Percentiles rank a stretch among this genome's conserved stretches.
Conservation (phyloP, 2,113 vertebrate species). For the Agelaius tricolor region DNA sequence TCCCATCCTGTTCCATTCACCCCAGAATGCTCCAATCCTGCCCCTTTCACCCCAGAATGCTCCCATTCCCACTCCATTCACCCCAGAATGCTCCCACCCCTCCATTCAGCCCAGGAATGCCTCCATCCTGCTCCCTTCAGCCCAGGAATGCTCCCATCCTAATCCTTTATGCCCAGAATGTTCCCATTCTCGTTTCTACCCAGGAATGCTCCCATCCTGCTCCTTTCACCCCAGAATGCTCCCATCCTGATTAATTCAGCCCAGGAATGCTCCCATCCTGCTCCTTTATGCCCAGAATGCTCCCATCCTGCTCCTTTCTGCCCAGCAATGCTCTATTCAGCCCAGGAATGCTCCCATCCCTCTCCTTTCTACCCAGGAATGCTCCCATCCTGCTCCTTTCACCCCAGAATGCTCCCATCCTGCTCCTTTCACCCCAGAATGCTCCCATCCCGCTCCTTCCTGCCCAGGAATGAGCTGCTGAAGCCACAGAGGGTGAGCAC, state of each 20-base stretch:
- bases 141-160: not conserved
- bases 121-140: not conserved
- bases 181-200: not conserved
- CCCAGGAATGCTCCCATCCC: too few relatives aligned
- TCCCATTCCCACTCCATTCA: accelerated
- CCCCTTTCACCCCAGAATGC: not conserved
- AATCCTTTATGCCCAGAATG: too few relatives aligned
- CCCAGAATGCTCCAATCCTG: not conserved
- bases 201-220: not conserved
- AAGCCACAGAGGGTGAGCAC: not conserved
- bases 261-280: not conserved
- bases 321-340: too few relatives aligned
- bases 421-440: not conserved
- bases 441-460: not conserved
- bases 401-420: not conserved
- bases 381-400: not conserved
- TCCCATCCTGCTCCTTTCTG: accelerated
- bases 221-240: too few relatives aligned
- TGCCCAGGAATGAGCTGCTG: not conserved
- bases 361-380: too few relatives aligned
- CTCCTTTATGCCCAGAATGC: not conserved
- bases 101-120: not conserved
- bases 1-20: not conserved
- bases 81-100: too few relatives aligned
- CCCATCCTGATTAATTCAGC: too few relatives aligned